Conservation (phyloP, 1,140 invertebrate species). For the Colletes gigas region DNA sequence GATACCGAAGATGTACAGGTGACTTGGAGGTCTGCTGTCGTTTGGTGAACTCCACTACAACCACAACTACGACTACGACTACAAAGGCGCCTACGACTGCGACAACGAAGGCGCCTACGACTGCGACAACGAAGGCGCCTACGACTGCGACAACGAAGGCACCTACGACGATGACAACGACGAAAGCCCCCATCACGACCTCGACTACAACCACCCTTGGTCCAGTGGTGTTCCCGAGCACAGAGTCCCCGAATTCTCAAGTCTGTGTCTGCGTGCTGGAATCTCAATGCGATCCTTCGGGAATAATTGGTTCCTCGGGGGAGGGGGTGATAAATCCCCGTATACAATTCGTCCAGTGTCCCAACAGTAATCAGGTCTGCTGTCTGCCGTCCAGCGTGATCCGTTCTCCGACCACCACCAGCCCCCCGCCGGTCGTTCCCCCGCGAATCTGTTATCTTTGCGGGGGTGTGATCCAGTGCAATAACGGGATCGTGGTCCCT, state of each 20-base stretch:
- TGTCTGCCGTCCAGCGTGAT: conserved; percentile 41
- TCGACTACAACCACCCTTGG: conserved; percentile 41
- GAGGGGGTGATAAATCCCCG: conserved; percentile 71
- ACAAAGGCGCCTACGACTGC: conserved; percentile 3
- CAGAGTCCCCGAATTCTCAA: not conserved
- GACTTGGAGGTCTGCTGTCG: conserved; percentile 74
- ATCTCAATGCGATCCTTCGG: conserved; percentile 79
- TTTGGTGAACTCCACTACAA: conserved; percentile 27
- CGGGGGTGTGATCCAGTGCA: conserved; percentile 20
- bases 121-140: conserved; percentile 27
- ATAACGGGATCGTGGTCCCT: conserved; percentile 33
- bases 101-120: conserved; percentile 27
- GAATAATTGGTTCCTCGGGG: conserved; percentile 69
- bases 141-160: conserved; percentile 19
- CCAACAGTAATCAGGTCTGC: conserved; percentile 52
- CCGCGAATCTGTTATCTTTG: conserved; percentile 23
- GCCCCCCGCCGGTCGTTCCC: not conserved
- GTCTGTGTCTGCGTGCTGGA: conserved; percentile 77
- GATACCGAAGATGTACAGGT: conserved; percentile 67
- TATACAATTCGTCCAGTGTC: conserved; percentile 56
- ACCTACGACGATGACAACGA: conserved; percentile 36
- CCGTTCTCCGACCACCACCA: not conserved
- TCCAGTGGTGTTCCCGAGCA: conserved; percentile 37
- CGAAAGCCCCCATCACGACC: conserved; percentile 15
- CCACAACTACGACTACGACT: conserved; percentile 39